phyloP scores from a whole-genome alignment of 2,113 vertebrate genomes.

The Xerus inauris region DNA sequence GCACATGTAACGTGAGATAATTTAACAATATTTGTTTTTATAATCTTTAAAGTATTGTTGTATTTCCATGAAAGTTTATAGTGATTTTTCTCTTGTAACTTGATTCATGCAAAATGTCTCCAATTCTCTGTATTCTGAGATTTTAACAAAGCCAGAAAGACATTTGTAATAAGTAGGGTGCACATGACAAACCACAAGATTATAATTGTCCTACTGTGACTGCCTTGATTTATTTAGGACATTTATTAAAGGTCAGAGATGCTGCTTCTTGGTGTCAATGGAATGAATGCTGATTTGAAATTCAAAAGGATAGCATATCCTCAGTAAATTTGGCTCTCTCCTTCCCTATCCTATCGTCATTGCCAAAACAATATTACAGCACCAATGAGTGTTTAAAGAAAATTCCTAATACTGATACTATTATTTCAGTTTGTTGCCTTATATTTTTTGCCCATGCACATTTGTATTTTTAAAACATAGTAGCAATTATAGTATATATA shows the following conservation, averaged over 20 bases:
- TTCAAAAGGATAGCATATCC: conserved; percentile 49
- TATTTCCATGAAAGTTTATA: conserved; percentile 58
- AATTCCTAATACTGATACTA: conserved; percentile 27
- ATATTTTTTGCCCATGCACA: conserved; percentile 12
- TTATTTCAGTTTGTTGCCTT: conserved; percentile 45
- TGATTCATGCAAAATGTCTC: conserved; percentile 48
- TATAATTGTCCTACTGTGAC: conserved; percentile 34
- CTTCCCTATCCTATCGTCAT: background rate
- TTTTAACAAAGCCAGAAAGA: conserved; percentile 22
- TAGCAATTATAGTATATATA: conserved; percentile 36
- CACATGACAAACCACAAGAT: conserved; percentile 25
- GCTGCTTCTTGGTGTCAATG: conserved; percentile 43
- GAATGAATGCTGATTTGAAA: conserved; percentile 46
- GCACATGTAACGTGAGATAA: conserved; percentile 49
- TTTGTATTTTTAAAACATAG: conserved; percentile 50
- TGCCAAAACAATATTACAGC: conserved; percentile 54
- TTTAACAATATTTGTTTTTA: conserved; percentile 71
- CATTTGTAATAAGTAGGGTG: conserved; percentile 52
- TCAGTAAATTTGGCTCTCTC: conserved; percentile 35
- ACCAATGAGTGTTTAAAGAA: background rate
- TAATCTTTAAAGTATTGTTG: conserved; percentile 58
- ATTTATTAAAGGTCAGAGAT: conserved; percentile 67
- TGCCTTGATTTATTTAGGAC: conserved; percentile 66
- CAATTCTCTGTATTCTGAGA: conserved; percentile 46
- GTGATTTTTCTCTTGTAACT: conserved; percentile 66